phyloP scores from a whole-genome alignment of 2,888 invertebrate genomes.

The Apeira syringaria region DNA sequence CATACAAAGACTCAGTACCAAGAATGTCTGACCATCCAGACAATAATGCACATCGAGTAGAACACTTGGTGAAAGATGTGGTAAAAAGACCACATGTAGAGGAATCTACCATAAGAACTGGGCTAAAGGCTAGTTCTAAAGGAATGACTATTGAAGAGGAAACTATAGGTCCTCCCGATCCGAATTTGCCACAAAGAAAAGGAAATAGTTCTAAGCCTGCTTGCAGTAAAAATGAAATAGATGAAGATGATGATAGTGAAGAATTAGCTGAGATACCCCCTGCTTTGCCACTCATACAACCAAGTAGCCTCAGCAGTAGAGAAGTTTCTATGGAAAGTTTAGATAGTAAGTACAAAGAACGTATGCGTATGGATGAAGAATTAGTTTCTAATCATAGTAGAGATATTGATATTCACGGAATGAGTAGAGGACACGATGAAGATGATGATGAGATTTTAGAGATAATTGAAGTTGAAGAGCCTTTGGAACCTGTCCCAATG shows the following conservation, averaged over 20 bases:
- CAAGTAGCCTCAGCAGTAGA: conserved; percentile 87
- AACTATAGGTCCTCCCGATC: conserved; percentile 68
- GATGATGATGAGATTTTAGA: conserved; percentile 89
- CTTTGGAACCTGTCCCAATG: conserved; percentile 92
- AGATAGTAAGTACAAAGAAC: conserved; percentile 89
- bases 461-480: conserved; percentile 91
- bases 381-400: conserved; percentile 81
- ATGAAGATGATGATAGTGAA: conserved; percentile 91
- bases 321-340: conserved; percentile 93
- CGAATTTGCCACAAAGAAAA: conserved; percentile 48
- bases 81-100: conserved; percentile 82
- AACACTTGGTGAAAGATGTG: conserved; percentile 75
- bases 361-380: conserved; percentile 85
- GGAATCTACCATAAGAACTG: conserved; percentile 84
- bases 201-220: conserved; percentile 50
- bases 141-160: conserved; percentile 78
- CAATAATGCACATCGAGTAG: conserved; percentile 65
- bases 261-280: conserved; percentile 92
- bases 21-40: conserved; percentile 56
- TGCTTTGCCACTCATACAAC: conserved; percentile 90
- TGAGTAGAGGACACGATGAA: conserved; percentile 69
- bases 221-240: conserved; percentile 74
- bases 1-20: conserved; percentile 52
- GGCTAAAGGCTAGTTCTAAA: conserved; percentile 81
- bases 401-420: conserved; percentile 75